Conservation (phyloP, 1,140 invertebrate genomes). For the Anoplolepis gracilipes region DNA sequence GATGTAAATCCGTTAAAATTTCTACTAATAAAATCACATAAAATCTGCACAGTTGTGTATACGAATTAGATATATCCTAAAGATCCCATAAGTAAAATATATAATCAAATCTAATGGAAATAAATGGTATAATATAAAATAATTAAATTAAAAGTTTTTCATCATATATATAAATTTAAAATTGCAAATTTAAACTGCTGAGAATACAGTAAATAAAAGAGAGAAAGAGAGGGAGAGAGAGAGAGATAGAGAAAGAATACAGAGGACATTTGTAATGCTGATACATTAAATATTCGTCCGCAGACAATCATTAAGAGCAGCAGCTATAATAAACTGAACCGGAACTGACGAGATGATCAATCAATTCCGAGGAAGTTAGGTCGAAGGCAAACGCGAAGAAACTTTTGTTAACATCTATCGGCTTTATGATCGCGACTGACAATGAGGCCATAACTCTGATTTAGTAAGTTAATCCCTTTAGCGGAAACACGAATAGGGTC, state of each 20-base stretch:
- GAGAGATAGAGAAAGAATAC: no score
- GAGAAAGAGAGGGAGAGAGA: no score
- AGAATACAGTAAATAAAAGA: neutral
- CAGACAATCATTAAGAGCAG: constrained; percentile 14
- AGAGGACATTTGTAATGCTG: constrained; percentile 7
- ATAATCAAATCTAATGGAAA: neutral
- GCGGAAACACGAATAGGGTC: constrained; percentile 55
- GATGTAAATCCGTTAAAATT: constrained; percentile 33
- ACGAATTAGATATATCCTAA: neutral
- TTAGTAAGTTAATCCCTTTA: constrained; percentile 69
- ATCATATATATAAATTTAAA: neutral
- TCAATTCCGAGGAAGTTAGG: constrained; percentile 23
- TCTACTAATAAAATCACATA: constrained; percentile 12
- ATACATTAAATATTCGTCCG: constrained; percentile 6
- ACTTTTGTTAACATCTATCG: constrained; percentile 56
- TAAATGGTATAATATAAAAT: neutral
- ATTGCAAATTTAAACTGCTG: neutral
- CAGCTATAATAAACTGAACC: constrained; percentile 21
- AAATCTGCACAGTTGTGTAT: neutral
- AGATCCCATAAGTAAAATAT: neutral
- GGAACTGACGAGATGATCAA: constrained; percentile 16
- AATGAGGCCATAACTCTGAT: constrained; percentile 70
- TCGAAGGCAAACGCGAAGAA: constrained; percentile 45
- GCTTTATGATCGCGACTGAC: constrained; percentile 63
- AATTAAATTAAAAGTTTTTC: neutral